A percentile compares a stretch with the other conserved stretches of the same genome.
Evolutionary conservation across 2,797 vertebrate genomes (phyloP).

Genomic region (Lerista edwardsae): DNA sequence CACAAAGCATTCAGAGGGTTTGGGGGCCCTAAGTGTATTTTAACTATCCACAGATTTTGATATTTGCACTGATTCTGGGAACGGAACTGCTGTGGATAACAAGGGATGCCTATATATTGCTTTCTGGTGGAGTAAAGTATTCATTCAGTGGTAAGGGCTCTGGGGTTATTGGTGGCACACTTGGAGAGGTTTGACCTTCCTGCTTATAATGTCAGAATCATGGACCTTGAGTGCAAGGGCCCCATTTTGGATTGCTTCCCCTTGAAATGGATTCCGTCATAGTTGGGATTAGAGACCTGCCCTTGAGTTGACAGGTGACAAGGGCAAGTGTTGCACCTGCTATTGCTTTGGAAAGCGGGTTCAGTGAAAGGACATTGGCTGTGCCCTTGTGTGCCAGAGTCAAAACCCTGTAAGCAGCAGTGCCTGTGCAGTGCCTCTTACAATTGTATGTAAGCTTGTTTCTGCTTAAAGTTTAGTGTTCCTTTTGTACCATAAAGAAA

Average conservation of each 20-base stretch:
- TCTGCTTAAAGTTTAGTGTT: background rate
- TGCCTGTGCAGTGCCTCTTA: background rate
- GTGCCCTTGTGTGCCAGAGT: conserved; percentile 7
- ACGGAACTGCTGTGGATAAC: no score
- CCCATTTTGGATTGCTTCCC: background rate
- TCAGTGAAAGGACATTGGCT: conserved; percentile 1
- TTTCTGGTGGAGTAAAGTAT: background rate
- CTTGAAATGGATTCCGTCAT: background rate
- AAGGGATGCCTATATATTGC: no score
- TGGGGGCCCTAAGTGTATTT: no score
- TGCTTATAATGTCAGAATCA: background rate
- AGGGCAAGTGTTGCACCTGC: background rate
- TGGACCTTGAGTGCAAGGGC: background rate
- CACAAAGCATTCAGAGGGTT: no score
- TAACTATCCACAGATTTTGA: no score
- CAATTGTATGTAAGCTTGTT: background rate
- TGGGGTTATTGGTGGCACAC: background rate
- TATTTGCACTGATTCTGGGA: no score
- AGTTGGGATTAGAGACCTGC: background rate
- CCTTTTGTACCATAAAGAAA: background rate
- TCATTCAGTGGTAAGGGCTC: background rate
- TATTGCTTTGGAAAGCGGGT: background rate
- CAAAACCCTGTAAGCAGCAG: background rate
- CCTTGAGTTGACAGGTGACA: background rate
- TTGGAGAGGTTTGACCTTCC: background rate